A percentile compares a stretch with the other conserved stretches of the same genome.
phyloP scores from a whole-genome alignment of 2,113 vertebrate species.

The Gnathonemus echidnorhynchus region DNA sequence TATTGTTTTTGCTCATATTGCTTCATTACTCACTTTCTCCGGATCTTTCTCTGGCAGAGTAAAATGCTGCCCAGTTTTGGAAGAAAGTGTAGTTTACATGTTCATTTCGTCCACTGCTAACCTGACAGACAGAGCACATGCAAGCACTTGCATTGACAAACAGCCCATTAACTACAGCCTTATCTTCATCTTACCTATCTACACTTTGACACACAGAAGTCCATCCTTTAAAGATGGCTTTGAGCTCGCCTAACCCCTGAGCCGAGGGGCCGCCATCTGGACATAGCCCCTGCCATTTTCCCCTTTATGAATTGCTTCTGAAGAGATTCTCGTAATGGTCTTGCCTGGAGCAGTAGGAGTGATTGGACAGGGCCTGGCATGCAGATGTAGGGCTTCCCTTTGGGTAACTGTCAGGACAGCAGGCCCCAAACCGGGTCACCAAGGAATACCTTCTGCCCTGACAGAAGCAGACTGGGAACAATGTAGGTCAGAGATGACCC shows the following conservation, averaged over 20 bases:
- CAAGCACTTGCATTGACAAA: not conserved
- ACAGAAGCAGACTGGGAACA: slow-evolving; percentile 17
- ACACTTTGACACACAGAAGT: not conserved
- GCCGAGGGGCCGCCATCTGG: not conserved
- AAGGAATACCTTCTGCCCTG: not conserved
- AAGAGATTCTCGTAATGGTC: not conserved
- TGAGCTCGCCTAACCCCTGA: not conserved
- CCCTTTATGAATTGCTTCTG: not conserved
- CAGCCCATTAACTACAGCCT: not conserved
- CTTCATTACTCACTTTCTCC: slow-evolving; percentile 12
- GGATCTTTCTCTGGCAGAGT: slow-evolving; percentile 16
- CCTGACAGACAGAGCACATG: not conserved
- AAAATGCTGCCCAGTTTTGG: not conserved
- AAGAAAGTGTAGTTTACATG: not conserved
- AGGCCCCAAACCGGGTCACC: not conserved
- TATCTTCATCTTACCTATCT: not conserved
- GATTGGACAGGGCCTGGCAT: not conserved
- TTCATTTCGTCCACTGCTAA: not conserved
- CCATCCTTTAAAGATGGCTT: not conserved
- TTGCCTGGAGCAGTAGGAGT: not conserved
- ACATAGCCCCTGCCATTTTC: not conserved
- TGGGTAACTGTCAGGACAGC: not conserved
- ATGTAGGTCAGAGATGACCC: slow-evolving; percentile 19
- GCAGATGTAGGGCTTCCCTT: slow-evolving; percentile 11
- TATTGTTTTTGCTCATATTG: not conserved